A percentile compares a stretch with the other conserved stretches of the same genome.
Conservation (phyloP, 2,888 invertebrate genomes). For the Orthonevra nobilis region DNA sequence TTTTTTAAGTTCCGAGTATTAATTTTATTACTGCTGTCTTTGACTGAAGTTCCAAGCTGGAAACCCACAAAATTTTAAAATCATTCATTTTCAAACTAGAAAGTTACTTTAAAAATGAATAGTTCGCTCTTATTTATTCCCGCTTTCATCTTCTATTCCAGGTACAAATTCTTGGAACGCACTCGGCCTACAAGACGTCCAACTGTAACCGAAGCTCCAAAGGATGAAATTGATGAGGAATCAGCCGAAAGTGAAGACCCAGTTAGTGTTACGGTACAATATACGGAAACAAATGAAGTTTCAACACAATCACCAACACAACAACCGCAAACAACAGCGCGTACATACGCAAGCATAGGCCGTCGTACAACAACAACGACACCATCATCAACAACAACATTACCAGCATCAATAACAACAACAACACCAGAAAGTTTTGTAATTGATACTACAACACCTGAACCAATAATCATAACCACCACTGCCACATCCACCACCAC, state of each 20-base stretch:
- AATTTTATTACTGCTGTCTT: no score
- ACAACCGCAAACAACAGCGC: slow-evolving; percentile 75
- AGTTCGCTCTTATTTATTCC: background rate
- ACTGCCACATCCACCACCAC: slow-evolving; percentile 72
- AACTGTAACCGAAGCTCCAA: slow-evolving; percentile 55
- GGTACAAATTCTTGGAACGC: slow-evolving; percentile 78
- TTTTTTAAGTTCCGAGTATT: no score
- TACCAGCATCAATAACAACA: slow-evolving; percentile 45
- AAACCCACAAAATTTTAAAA: no score
- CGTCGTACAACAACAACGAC: slow-evolving; percentile 76
- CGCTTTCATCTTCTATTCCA: slow-evolving; percentile 36
- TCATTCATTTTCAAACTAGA: no score
- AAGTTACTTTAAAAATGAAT: background rate
- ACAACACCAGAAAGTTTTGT: slow-evolving; percentile 71
- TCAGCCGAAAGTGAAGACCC: slow-evolving; percentile 72
- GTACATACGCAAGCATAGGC: slow-evolving; percentile 78
- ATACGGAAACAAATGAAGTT: slow-evolving; percentile 74
- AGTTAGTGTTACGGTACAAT: slow-evolving; percentile 78
- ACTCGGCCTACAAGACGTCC: slow-evolving; percentile 75
- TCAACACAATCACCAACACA: slow-evolving; percentile 77
- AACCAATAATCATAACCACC: slow-evolving; percentile 76
- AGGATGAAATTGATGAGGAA: slow-evolving; percentile 69
- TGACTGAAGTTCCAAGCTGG: no score
- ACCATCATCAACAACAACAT: slow-evolving; percentile 72
- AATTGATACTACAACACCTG: slow-evolving; percentile 74